Percentiles rank a stretch among this genome's conserved stretches.
Evolutionary conservation across 2,113 vertebrate species (phyloP).

Genomic region (Ciconia stormi): DNA sequence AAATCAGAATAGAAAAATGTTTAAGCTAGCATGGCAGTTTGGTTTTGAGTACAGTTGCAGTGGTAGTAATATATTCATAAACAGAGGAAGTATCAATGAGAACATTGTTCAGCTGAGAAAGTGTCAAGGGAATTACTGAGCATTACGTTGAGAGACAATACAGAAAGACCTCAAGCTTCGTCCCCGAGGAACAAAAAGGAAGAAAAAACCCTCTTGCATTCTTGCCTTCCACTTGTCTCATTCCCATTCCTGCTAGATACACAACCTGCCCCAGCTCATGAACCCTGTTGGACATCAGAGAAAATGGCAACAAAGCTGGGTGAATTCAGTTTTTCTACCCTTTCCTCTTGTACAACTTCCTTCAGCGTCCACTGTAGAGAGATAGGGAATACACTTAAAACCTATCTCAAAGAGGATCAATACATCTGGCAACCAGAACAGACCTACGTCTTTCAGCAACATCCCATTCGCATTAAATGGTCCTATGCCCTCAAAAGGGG

Average conservation of each 20-base stretch:
- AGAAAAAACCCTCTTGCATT: neutral
- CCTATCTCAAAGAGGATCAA: neutral
- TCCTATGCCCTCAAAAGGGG: neutral
- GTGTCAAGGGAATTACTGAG: neutral
- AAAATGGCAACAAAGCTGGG: neutral
- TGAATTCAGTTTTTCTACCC: neutral
- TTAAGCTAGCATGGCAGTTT: neutral
- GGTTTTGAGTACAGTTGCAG: neutral
- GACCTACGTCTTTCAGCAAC: neutral
- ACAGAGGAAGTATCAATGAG: neutral
- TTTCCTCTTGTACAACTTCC: neutral
- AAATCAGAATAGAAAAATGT: neutral
- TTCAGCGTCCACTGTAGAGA: neutral
- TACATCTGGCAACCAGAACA: neutral
- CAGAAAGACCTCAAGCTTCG: neutral
- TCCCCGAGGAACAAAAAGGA: neutral
- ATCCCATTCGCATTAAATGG: neutral
- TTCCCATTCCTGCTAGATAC: neutral
- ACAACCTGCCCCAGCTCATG: neutral
- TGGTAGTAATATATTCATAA: neutral
- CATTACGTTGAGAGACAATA: neutral
- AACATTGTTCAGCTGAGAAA: neutral
- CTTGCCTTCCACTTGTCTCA: neutral
- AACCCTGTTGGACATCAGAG: neutral
- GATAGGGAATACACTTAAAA: neutral